Base-by-base conservation (phyloP, 2,113 vertebrate species). In the Rhabdornis inornatus region DNA sequence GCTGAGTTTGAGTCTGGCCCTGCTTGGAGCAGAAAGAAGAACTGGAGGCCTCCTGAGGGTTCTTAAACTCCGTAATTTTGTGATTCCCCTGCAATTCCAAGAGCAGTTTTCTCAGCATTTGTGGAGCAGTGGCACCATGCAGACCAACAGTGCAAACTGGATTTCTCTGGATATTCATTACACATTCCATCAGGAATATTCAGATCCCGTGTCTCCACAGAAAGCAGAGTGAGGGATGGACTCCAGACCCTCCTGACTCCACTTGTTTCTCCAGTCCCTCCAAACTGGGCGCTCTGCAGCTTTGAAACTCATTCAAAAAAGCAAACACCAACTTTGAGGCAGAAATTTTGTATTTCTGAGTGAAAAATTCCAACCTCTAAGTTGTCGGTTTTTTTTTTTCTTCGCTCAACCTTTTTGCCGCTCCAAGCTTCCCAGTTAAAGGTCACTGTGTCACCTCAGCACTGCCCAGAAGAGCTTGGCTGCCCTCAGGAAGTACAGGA, bases 361-460 rank as follows among this genome's bases (percentile, higher is more conserved):
- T 25, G 42, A 4, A 76, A 64, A 76, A 30, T 18, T 42, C 18
- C 21, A 31, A 22, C 27, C 11, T 7, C 16, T 10, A 8, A 8
- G 1, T 28, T 71, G 74, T 14, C 10, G 0, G 1, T 7, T 52
- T 74, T 30, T 35, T 6, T 18, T 15, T 37, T 44, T 35, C 8
- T 82, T 42, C 1, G 0, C 30, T 56, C 37, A 11, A 6, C 15
- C 15, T n/a, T n/a, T 25, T 53, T 56, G 14, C 9, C 15, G 1
- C 45, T 61, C 37, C 45, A 20, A 28, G 80, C 35, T 39, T 35
- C 69, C 28, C 13, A 5, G 44, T n/a, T 63, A 33, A 84, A 82
- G 19, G 33, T 59, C 44, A 12, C 39, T n/a, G 65, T n/a, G 71
- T 81, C 33, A 18, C 19, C 39, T 53, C 2, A 2, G 40, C 40